Evolutionary conservation across 2,797 vertebrate genomes (phyloP).

Genomic region (Mormyrus proboscirostris): DNA sequence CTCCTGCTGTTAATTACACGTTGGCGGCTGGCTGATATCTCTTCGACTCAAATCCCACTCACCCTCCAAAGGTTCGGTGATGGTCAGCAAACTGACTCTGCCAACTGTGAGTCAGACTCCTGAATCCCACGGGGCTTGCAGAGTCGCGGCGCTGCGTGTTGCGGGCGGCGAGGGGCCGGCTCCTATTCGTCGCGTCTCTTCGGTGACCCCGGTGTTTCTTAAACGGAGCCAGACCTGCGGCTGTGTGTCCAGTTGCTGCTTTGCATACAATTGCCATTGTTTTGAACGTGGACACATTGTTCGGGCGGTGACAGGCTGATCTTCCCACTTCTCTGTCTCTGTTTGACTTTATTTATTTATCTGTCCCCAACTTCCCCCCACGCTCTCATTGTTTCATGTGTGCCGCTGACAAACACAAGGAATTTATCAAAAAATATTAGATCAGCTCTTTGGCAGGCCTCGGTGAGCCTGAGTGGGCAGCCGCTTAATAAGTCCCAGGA

Average conservation of each 20-base stretch:
- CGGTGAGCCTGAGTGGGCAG: background rate
- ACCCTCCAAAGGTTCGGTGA: background rate
- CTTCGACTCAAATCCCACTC: background rate
- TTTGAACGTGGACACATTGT: constrained; percentile 23
- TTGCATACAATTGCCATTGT: constrained; percentile 31
- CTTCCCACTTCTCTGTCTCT: background rate
- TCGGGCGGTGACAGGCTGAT: constrained; percentile 16
- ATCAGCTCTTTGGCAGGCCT: background rate
- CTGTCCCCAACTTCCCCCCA: background rate
- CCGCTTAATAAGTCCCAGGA: background rate
- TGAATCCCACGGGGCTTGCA: background rate
- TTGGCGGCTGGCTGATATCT: background rate
- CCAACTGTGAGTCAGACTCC: background rate
- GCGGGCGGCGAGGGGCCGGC: too few relatives aligned
- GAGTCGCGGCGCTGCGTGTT: background rate
- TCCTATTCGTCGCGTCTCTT: background rate
- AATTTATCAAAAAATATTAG: constrained; percentile 16
- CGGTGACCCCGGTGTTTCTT: background rate
- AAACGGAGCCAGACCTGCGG: background rate
- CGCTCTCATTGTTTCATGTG: constrained; percentile 5
- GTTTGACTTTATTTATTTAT: constrained; percentile 13
- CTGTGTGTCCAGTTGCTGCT: constrained; percentile 8
- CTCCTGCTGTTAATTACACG: background rate
- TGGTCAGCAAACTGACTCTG: background rate
- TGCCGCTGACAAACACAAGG: constrained; percentile 20